A percentile compares a stretch with the other conserved stretches of the same genome.
Evolutionary conservation across 37 sponge, comb jelly and placozoan species (phyloP).

Genomic region (Ianthella basta): DNA sequence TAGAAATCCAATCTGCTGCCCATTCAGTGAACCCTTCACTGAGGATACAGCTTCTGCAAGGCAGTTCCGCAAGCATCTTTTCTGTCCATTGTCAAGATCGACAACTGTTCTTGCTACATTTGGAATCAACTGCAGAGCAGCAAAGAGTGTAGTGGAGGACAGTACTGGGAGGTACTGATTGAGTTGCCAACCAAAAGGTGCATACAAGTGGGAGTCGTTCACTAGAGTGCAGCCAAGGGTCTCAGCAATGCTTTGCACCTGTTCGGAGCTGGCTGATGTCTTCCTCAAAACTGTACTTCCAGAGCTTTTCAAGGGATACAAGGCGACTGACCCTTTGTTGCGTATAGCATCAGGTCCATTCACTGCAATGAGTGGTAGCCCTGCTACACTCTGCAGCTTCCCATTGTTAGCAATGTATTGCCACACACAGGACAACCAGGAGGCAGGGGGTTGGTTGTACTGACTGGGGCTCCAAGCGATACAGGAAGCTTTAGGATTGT

Average conservation of each 20-base stretch:
- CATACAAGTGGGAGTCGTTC: slow-evolving; percentile 7
- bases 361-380: slow-evolving; percentile 35
- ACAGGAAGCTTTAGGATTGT: not conserved
- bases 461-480: slow-evolving; percentile 40
- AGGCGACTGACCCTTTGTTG: not conserved
- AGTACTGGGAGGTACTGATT: not conserved
- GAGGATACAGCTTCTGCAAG: not conserved
- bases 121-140: not conserved
- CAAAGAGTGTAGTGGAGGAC: not conserved
- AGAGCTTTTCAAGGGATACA: not conserved
- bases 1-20: not conserved
- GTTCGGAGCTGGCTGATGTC: not conserved
- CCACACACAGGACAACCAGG: slow-evolving; percentile 62
- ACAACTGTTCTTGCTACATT: not conserved
- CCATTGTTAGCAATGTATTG: slow-evolving; percentile 22
- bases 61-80: not conserved
- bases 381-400: not conserved
- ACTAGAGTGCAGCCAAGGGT: slow-evolving; percentile 4
- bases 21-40: not conserved
- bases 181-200: not conserved
- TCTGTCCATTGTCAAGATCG: not conserved
- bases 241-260: not conserved
- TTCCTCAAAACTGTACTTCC: not conserved
- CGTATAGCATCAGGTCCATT: not conserved
- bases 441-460: slow-evolving; percentile 34